phyloP scores from a whole-genome alignment of 2,888 invertebrate species.

The Pseudococcus longispinus region DNA sequence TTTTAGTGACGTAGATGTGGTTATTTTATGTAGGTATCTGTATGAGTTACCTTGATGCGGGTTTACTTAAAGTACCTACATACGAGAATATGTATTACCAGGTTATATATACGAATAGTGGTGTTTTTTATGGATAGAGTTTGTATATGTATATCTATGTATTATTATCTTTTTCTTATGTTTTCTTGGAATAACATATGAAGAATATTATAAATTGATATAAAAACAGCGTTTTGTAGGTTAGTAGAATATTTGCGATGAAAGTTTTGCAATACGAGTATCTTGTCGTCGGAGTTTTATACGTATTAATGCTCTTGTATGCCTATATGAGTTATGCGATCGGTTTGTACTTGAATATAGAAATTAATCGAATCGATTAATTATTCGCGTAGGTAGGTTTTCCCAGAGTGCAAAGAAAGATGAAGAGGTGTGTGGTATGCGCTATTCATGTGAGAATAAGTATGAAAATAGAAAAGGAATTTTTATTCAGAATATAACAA shows the following conservation, averaged over 20 bases:
- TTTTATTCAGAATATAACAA: no score
- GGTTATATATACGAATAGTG: neutral
- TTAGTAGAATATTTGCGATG: constrained; percentile 26
- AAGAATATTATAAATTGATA: neutral
- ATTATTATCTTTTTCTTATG: neutral
- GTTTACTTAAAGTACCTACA: neutral
- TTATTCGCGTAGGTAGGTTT: neutral
- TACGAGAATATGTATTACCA: neutral
- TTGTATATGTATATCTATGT: neutral
- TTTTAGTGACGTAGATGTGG: neutral
- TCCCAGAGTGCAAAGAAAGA: neutral
- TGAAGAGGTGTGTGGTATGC: neutral
- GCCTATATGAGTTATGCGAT: neutral
- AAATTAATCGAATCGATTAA: neutral
- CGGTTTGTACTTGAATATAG: neutral
- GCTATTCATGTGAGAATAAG: neutral
- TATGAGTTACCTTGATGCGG: neutral
- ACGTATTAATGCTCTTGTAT: neutral
- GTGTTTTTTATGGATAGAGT: neutral
- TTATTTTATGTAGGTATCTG: neutral
- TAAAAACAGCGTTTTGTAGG: neutral
- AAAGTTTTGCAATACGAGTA: constrained; percentile 16
- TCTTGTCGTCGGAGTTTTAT: neutral
- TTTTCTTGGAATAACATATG: neutral
- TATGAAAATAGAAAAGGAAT: neutral